These are phyloP conservation scores for Amphiura filiformis DNA, from an alignment of 35 echinoderm and acorn worm species.

Conservation along the genomic window DNA sequence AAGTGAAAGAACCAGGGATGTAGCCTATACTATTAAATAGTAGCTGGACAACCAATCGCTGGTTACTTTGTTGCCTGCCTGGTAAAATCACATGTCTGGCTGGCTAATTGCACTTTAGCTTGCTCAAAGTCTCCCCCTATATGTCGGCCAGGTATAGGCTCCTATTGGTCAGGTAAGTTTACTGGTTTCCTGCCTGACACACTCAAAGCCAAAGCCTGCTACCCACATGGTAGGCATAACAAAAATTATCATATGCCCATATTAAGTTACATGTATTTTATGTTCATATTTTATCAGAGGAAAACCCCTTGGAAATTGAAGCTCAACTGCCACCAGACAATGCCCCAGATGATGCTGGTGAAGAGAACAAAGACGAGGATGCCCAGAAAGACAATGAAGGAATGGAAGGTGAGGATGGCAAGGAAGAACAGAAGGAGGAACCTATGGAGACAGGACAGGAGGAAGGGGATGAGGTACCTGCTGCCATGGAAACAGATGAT, in stretches of 20 bases:
- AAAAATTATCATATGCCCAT: neutral
- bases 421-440: constrained; percentile 27
- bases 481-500: neutral
- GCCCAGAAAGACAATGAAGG: constrained; percentile 26
- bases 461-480: constrained; percentile 39
- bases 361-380: constrained; percentile 27
- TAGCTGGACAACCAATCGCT: too few species aligned
- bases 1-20: neutral
- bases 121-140: neutral
- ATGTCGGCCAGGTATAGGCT: neutral
- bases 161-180: neutral
- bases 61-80: too few species aligned
- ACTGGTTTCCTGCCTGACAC: neutral
- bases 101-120: neutral
- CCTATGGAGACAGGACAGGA: constrained; percentile 22
- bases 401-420: constrained; percentile 20
- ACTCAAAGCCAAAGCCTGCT: neutral
- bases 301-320: constrained; percentile 89
- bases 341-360: constrained; percentile 3
- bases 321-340: constrained; percentile 47
- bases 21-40: too few species aligned
- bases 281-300: constrained; percentile 5
- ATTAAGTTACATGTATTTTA: too few species aligned
- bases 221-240: neutral
- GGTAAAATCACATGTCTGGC: too few species aligned